These are phyloP conservation scores for Hyppa rectilinea DNA, from an alignment of 2,888 invertebrate species.

Conservation along the genomic window DNA sequence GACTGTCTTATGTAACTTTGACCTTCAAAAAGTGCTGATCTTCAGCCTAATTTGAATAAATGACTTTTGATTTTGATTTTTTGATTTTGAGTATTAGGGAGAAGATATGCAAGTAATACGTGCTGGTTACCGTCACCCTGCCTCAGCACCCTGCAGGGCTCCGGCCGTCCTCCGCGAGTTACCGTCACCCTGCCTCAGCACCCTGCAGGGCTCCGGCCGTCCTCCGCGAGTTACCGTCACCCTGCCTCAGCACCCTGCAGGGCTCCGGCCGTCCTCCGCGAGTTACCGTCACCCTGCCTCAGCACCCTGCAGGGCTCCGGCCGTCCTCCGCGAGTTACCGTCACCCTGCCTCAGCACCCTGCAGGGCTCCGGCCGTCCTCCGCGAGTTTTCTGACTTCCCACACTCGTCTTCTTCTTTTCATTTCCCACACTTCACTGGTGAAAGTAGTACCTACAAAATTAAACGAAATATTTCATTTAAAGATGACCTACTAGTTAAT, in stretches of 20 bases:
- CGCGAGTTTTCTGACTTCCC: background rate
- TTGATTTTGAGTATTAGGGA: too few relatives aligned
- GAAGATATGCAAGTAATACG: background rate
- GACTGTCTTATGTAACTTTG: too few relatives aligned
- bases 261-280: background rate
- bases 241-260: background rate
- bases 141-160: too few relatives aligned
- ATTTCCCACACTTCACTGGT: background rate
- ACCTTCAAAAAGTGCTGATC: too few relatives aligned
- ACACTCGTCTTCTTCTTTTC: too few relatives aligned
- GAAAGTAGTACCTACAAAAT: background rate
- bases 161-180: background rate
- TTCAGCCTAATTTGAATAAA: too few relatives aligned
- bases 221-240: background rate
- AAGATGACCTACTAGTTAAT: background rate
- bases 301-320: too few relatives aligned
- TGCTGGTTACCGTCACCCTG: background rate
- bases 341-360: background rate
- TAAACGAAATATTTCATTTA: background rate
- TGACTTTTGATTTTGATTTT: too few relatives aligned
- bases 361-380: background rate
- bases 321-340: background rate
- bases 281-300: background rate
- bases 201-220: background rate
- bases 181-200: background rate